Evolutionary conservation across 2,888 invertebrate genomes (phyloP).

Genomic region (Euzophera pinguis): DNA sequence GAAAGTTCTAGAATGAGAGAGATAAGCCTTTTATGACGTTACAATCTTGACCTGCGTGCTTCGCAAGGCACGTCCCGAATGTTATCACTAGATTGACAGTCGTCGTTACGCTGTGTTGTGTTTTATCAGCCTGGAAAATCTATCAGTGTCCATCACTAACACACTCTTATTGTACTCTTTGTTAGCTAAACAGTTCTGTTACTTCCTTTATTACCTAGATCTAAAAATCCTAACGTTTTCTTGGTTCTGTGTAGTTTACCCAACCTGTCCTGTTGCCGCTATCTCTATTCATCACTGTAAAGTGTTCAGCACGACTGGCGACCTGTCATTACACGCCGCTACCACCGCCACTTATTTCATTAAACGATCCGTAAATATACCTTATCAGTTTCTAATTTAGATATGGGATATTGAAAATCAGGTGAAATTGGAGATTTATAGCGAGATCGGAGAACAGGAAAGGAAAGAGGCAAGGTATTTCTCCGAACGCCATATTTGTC

Average conservation of each 20-base stretch:
- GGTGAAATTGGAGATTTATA: constrained; percentile 1
- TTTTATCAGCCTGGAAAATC: too few relatives aligned
- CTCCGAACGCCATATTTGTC: too few relatives aligned
- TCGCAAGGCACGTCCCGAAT: too few relatives aligned
- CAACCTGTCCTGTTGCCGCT: constrained; percentile 2
- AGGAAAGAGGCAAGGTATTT: background rate
- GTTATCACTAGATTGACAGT: too few relatives aligned
- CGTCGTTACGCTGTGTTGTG: too few relatives aligned
- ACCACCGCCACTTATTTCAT: constrained; percentile 23
- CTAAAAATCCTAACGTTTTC: background rate
- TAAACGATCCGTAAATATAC: constrained; percentile 9
- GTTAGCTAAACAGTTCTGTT: too few relatives aligned
- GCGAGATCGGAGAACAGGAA: background rate
- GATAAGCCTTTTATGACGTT: too few relatives aligned
- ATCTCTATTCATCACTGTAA: constrained; percentile 40
- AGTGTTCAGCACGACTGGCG: constrained; percentile 5
- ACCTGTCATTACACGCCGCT: constrained; percentile 29
- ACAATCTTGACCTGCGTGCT: too few relatives aligned
- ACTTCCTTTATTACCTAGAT: too few relatives aligned
- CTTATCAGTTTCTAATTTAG: constrained; percentile 13
- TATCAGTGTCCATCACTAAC: too few relatives aligned
- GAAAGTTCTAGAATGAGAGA: too few relatives aligned
- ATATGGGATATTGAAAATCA: constrained; percentile 11
- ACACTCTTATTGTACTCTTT: too few relatives aligned
- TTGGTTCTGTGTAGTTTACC: background rate